Evolutionary conservation across 1,140 invertebrate species (phyloP).

Genomic region (Drosophila hydei): DNA sequence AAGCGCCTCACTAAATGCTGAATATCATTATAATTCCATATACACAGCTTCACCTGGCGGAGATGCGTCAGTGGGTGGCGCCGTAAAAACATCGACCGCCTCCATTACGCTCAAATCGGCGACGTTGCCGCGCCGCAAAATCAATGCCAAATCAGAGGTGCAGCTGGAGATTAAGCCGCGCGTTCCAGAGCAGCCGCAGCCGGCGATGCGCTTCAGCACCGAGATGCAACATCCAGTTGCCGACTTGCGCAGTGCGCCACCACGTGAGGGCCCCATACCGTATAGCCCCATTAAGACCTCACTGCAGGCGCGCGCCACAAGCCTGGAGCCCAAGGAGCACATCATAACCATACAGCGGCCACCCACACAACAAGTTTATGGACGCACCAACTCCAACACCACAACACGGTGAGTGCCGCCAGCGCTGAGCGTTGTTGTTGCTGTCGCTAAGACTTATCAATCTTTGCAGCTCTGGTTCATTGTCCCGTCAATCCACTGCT

Average conservation of each 20-base stretch:
- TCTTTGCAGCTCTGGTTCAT: constrained; percentile 72
- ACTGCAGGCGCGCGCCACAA: constrained; percentile 72
- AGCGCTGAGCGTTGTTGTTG: background rate
- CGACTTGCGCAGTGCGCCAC: constrained; percentile 83
- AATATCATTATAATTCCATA: background rate
- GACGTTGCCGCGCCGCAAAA: constrained; percentile 87
- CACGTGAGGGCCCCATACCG: constrained; percentile 77
- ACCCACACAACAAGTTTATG: constrained; percentile 76
- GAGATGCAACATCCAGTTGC: constrained; percentile 84
- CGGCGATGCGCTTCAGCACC: constrained; percentile 79
- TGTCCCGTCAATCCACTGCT: constrained; percentile 88
- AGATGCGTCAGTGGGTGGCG: constrained; percentile 68
- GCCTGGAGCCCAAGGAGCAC: constrained; percentile 85
- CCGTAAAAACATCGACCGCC: constrained; percentile 86
- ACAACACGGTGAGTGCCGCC: constrained; percentile 62
- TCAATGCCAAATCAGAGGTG: constrained; percentile 88
- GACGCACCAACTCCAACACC: constrained; percentile 75
- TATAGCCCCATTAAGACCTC: constrained; percentile 79
- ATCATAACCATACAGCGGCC: constrained; percentile 88
- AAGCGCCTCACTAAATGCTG: constrained; percentile 1
- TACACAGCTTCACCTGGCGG: constrained; percentile 66
- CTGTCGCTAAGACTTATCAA: constrained; percentile 5
- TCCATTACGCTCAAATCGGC: constrained; percentile 88
- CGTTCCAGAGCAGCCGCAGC: constrained; percentile 69
- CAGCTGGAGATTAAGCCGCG: constrained; percentile 85